Conservation (phyloP, 2,797 vertebrate species). For the Enteromius unitaeniatus region DNA sequence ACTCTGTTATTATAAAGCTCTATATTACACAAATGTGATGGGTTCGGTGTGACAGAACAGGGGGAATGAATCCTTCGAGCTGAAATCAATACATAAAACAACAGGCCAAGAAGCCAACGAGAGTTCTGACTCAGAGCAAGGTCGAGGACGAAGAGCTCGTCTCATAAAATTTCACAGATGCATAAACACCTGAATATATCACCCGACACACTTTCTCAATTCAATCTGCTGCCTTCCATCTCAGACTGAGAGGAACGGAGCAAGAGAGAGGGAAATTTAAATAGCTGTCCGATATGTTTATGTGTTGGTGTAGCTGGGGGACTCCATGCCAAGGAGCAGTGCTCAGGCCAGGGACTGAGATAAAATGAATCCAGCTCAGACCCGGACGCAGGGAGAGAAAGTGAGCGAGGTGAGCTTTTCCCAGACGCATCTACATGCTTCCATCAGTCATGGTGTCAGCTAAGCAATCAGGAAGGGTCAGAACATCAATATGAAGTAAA, state of each 20-base stretch:
- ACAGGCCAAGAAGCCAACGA: conserved; percentile 59
- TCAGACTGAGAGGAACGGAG: conserved; percentile 46
- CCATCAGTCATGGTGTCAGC: conserved; percentile 50
- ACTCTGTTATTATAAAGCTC: conserved; percentile 47
- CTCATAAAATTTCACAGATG: conserved; percentile 51
- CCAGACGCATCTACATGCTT: conserved; percentile 57
- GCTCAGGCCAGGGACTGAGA: conserved; percentile 63
- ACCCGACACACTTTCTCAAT: conserved; percentile 43
- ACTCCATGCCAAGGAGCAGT: conserved; percentile 64
- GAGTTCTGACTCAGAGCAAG: conserved; percentile 68
- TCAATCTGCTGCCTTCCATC: conserved; percentile 62
- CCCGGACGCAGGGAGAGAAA: conserved; percentile 60
- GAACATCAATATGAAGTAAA: conserved; percentile 48
- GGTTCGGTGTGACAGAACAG: conserved; percentile 43
- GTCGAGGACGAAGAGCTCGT: conserved; percentile 62
- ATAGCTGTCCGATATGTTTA: conserved; percentile 71
- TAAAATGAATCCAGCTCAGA: conserved; percentile 76
- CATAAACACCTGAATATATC: conserved; percentile 52
- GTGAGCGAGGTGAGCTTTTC: conserved; percentile 67
- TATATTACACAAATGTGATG: conserved; percentile 51
- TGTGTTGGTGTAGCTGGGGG: conserved; percentile 66
- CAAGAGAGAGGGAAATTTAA: conserved; percentile 67
- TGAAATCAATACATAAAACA: conserved; percentile 58
- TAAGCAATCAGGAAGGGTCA: conserved; percentile 56
- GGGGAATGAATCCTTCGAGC: conserved; percentile 46